Evolutionary conservation across 2,113 vertebrate genomes (phyloP).

Genomic region (Forbesichthys agassizii): DNA sequence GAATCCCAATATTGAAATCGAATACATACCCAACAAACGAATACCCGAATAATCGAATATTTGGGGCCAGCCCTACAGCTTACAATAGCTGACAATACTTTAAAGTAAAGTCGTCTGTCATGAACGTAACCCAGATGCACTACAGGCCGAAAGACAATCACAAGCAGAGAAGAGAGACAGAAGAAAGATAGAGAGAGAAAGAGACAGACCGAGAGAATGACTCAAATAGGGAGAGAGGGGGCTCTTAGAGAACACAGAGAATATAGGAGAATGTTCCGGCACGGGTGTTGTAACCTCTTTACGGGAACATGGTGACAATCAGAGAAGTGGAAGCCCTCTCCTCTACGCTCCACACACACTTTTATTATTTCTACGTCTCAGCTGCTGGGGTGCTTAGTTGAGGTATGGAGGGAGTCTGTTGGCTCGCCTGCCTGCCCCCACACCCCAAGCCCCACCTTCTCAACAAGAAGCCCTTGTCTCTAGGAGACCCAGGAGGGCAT

Average conservation of each 20-base stretch:
- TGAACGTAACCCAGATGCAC: not conserved
- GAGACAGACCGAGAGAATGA: not conserved
- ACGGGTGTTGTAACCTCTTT: slow-evolving; percentile 15
- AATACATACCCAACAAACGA: too few relatives aligned
- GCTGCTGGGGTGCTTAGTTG: slow-evolving; percentile 53
- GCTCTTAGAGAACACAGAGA: not conserved
- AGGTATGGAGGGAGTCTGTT: slow-evolving; percentile 32
- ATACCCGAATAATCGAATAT: too few relatives aligned
- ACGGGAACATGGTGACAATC: slow-evolving; percentile 43
- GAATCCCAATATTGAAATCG: too few relatives aligned
- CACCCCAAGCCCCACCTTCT: slow-evolving; percentile 1
- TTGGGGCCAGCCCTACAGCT: too few relatives aligned
- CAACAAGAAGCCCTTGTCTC: slow-evolving; percentile 56
- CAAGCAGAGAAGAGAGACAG: too few relatives aligned
- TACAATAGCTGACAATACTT: too few relatives aligned
- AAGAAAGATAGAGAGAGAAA: not conserved
- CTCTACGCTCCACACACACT: slow-evolving; percentile 10
- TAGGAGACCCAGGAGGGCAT: slow-evolving; percentile 37
- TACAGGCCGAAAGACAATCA: not conserved
- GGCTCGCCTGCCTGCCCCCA: not conserved
- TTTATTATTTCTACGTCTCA: slow-evolving; percentile 41
- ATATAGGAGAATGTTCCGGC: not conserved
- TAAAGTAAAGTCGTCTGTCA: too few relatives aligned
- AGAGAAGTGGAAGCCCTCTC: slow-evolving; percentile 24
- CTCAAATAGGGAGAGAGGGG: slow-evolving; percentile 5